Base-by-base conservation (phyloP, 2,113 vertebrate species). In the Fulmarus glacialis region DNA sequence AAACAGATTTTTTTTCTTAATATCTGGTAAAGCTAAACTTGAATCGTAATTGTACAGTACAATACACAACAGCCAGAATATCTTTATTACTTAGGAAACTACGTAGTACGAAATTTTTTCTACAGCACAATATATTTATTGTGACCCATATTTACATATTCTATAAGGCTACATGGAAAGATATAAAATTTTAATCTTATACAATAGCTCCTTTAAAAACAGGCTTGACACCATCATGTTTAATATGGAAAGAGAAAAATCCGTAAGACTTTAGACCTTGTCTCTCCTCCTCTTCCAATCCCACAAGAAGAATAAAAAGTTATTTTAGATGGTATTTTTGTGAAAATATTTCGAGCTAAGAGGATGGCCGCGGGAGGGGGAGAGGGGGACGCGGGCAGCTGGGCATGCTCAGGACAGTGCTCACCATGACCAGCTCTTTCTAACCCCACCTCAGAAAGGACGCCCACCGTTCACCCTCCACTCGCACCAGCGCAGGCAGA, bases 371-470 rank as follows among this genome's bases (percentile, higher is more conserved):
- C 3, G 4, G 68, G 52, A 22, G 45, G 9, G 47, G 18, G 19
- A 4, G 2, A 4, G 6, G 29, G 68, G 19, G n/a, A 26, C 22
- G 5, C 1, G 15, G 38, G 40, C 0, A 5, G 40, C 34, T 5
- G 40, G 32, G 32, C 2, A 6, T 21, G 27, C 50, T 38, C 32
- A 27, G 43, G 30, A 6, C 22, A 1, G 30, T 5, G 32, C 56
- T 22, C 23, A 5, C n/a, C 15, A 0, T 0, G 6, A 36, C 19
- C 47, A 3, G 48, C 26, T 11, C 11, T 7, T 18, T 9, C n/a
- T 1, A 13, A 9, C 13, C 45, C 45, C 53, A 8, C 12, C 45
- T 9, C 9, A 3, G 40, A 13, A 19, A 10, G 60, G 62, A 6
- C 2, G 3, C 42, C 23, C 67, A 13, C 22, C 22, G 1, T 3